Evolutionary conservation across 2,113 vertebrate species (phyloP).

Genomic region (Passer montanus): DNA sequence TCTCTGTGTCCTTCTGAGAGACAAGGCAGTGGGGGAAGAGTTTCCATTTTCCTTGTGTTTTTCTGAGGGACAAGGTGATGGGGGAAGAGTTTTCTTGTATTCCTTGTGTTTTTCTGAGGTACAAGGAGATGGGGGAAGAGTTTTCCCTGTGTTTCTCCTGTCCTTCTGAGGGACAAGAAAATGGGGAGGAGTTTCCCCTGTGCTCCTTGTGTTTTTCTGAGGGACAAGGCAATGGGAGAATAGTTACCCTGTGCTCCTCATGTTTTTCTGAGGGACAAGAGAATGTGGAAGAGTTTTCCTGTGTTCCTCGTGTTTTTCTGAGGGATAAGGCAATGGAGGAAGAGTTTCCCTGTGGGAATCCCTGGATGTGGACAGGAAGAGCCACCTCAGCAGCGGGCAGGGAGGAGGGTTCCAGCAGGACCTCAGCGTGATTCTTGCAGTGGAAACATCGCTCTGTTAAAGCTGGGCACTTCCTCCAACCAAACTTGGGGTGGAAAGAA

Average conservation of each 20-base stretch:
- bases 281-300: not conserved
- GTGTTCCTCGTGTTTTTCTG: too few species aligned
- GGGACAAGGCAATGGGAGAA: too few species aligned
- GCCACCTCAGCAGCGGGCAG: not conserved
- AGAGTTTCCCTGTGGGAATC: not conserved
- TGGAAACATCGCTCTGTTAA: not conserved
- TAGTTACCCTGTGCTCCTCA: too few species aligned
- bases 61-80: accelerated
- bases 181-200: not conserved
- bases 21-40: too few species aligned
- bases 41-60: not conserved
- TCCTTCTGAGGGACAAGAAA: too few species aligned
- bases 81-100: not conserved
- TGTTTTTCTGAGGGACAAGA: not conserved
- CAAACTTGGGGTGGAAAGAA: not conserved
- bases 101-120: too few species aligned
- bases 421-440: accelerated
- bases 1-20: not conserved
- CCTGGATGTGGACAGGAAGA: not conserved
- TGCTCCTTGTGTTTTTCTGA: not conserved
- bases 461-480: not conserved
- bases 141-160: accelerated
- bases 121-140: not conserved
- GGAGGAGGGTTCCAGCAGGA: not conserved
- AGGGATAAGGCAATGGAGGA: not conserved